phyloP scores from a whole-genome alignment of 2,888 invertebrate genomes.

The Venustoraphidia nigricollis region DNA sequence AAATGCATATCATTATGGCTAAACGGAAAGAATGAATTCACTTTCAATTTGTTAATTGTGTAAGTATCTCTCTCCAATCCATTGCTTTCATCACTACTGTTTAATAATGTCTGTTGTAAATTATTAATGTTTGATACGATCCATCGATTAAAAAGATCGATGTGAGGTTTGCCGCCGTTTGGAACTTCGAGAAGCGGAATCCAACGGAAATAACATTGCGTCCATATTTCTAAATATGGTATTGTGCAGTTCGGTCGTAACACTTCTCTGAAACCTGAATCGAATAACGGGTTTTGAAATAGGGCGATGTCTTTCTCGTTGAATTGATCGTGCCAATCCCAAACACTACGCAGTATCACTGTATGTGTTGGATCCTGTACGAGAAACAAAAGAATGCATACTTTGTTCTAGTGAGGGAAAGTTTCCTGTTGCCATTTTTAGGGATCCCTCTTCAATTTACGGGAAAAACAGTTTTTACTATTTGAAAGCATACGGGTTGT shows the following conservation, averaged over 20 bases:
- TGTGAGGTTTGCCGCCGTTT: constrained; percentile 49
- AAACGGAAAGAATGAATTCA: constrained; percentile 33
- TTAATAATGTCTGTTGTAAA: constrained; percentile 21
- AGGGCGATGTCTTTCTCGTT: constrained; percentile 62
- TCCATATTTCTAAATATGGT: constrained; percentile 57
- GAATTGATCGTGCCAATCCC: constrained; percentile 87
- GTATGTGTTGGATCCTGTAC: constrained; percentile 29
- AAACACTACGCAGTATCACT: constrained; percentile 56
- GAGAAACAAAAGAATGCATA: constrained; percentile 1
- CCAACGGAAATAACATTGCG: constrained; percentile 84
- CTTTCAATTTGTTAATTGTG: constrained; percentile 15
- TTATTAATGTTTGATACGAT: constrained; percentile 32
- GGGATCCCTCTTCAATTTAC: too few species aligned
- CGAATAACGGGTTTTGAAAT: constrained; percentile 74
- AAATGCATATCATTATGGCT: constrained; percentile 21
- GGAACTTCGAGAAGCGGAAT: constrained; percentile 64
- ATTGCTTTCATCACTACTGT: constrained; percentile 8
- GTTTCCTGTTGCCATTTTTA: too few species aligned
- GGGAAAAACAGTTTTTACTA: too few species aligned
- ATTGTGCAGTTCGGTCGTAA: constrained; percentile 37
- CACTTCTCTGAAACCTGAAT: constrained; percentile 22
- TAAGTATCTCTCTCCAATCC: neutral
- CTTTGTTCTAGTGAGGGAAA: too few species aligned
- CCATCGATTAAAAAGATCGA: constrained; percentile 33
- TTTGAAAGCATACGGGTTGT: too few species aligned